Evolutionary conservation across 2,797 vertebrate species (phyloP), one percentile per base, ranked within the genome.

Genomic region (Tenualosa ilisha): DNA sequence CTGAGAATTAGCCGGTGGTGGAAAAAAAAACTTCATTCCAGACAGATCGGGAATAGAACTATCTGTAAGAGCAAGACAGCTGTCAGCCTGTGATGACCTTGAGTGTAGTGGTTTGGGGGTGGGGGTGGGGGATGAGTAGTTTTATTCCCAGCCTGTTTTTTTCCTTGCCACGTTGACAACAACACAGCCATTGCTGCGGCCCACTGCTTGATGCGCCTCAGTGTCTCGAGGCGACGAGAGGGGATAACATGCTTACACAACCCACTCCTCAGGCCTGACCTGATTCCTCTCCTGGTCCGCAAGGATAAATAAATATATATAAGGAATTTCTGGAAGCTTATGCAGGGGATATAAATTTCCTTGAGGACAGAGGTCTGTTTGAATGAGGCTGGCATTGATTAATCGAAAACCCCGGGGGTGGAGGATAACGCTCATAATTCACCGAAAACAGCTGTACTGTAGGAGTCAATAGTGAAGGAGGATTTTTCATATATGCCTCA

Each of bases 51-150:
- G 72, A 79, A 79, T 79, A 46, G 53, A 86, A 51, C 85, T 79
- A 79, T 79, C 61, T 40, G 24, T 75, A 88, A 56, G 88, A 90
- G n/a, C 40, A 89, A n/a, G 88, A 89, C 91, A 94, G 92, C 91
- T 92, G 91, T 91, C 91, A 90, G 89, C 90, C 88, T 91, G 87
- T 82, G 89, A 92, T 89, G 86, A 92, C 93, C 92, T 93, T 91
- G 91, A 90, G 88, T 91, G 92, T 93, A 40, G 15, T 63, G n/a
- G 59, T 63, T 63, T 37, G 26, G 9, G 24, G 65, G 24, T 11
- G 63, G 7, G 63, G 7, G 63, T 1, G 59, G 31, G 37, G 68
- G 63, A 24, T 4, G 0, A 75, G 31, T 7, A 75, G 40, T 75
- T 43, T 5, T 75, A 31, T 75, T 93, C 90, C 90, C 88, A 84